Evolutionary conservation across 2,888 invertebrate genomes (phyloP).

Genomic region (Cryptops parisi): DNA sequence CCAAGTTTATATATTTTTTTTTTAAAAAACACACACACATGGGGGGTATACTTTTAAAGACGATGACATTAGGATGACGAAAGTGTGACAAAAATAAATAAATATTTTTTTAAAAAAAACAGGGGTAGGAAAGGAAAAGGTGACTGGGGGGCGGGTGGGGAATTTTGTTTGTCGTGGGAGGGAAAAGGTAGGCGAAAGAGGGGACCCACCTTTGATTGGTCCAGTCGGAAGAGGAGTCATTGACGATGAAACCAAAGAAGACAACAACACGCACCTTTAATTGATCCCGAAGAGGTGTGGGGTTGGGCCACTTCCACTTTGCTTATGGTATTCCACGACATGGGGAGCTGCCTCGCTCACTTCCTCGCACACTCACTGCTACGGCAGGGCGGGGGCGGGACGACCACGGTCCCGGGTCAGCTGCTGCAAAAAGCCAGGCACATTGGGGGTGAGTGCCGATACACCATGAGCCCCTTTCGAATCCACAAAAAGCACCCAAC

Average conservation of each 20-base stretch:
- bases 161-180: not conserved
- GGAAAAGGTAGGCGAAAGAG: not conserved
- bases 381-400: not conserved
- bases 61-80: no score
- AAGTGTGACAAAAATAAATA: no score
- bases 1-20: no score
- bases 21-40: no score
- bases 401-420: not conserved
- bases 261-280: constrained; percentile 10
- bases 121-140: no score
- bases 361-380: not conserved
- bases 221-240: constrained; percentile 5
- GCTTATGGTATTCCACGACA: constrained; percentile 13
- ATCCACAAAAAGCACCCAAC: no score
- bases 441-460: not conserved
- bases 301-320: constrained; percentile 14
- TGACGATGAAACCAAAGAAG: constrained; percentile 2
- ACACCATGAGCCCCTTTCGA: not conserved
- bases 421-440: not conserved
- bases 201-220: constrained; percentile 10
- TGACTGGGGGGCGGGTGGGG: not conserved
- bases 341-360: constrained; percentile 2
- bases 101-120: no score
- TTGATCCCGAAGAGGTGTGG: constrained; percentile 13
- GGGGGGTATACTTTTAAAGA: no score